These are phyloP conservation scores for Onychomys leucogaster DNA, from an alignment of 2,797 vertebrate genomes.

Conservation along the genomic window DNA sequence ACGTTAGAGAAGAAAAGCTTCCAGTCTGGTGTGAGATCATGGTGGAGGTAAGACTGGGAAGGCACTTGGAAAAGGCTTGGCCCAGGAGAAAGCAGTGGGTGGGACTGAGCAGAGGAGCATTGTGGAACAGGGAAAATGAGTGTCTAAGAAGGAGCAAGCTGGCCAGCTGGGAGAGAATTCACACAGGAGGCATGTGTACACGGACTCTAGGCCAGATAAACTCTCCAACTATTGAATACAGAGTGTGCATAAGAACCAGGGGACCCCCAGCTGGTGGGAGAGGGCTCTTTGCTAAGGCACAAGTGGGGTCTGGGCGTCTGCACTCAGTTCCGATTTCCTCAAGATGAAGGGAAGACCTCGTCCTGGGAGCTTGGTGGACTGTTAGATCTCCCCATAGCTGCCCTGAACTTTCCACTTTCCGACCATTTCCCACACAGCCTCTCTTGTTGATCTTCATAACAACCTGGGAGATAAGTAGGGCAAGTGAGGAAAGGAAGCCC, in stretches of 20 bases:
- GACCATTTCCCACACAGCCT: not conserved
- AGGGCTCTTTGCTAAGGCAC: not conserved
- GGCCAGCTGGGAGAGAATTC: not conserved
- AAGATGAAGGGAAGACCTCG: not conserved
- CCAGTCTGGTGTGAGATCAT: not conserved
- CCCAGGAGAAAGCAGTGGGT: not conserved
- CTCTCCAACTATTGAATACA: not conserved
- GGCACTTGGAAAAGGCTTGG: not conserved
- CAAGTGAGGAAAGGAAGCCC: conserved; percentile 40
- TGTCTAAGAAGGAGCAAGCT: not conserved
- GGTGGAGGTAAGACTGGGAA: not conserved
- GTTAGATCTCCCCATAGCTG: not conserved
- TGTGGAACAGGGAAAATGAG: not conserved
- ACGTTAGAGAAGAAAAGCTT: not conserved
- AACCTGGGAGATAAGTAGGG: conserved; percentile 38
- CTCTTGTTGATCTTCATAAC: conserved; percentile 30
- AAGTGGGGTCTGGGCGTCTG: not conserved
- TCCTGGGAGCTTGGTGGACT: not conserved
- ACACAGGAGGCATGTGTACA: not conserved
- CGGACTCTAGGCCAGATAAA: not conserved
- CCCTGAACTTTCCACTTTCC: not conserved
- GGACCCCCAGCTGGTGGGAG: not conserved
- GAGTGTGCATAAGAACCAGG: not conserved
- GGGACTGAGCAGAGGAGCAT: not conserved
- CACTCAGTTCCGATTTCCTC: not conserved